Conservation (phyloP, 2,888 invertebrate genomes). For the Campoplex capitator region DNA sequence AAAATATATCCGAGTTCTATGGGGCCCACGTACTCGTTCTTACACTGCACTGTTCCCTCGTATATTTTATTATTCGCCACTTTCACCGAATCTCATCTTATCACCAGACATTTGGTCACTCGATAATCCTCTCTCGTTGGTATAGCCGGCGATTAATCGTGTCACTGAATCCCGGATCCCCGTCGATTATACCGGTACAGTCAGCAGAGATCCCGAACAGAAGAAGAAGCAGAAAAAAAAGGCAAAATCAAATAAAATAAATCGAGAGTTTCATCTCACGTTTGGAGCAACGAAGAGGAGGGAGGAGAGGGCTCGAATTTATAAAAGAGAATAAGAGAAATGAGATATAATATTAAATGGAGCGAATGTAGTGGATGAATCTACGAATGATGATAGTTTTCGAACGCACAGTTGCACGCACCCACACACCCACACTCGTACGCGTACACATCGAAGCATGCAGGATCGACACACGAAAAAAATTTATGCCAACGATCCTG, state of each 20-base stretch:
- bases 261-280: background rate
- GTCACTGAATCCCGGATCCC: slow-evolving; percentile 1
- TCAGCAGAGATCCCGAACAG: background rate
- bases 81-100: slow-evolving; percentile 6
- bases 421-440: slow-evolving; percentile 18
- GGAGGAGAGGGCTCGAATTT: background rate
- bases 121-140: slow-evolving; percentile 35
- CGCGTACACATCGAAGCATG: slow-evolving; percentile 10
- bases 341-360: background rate
- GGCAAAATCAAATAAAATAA: background rate
- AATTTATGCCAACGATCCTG: too few species aligned
- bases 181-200: background rate
- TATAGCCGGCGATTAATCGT: background rate
- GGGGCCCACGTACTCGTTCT: slow-evolving; percentile 52
- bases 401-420: slow-evolving; percentile 20
- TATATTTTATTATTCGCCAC: background rate
- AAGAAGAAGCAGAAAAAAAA: background rate
- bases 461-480: background rate
- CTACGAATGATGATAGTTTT: slow-evolving; percentile 13
- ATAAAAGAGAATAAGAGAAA: background rate
- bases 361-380: background rate
- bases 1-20: slow-evolving; percentile 49
- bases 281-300: too few species aligned
- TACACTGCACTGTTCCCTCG: slow-evolving; percentile 61
- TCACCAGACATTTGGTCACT: slow-evolving; percentile 38